Percentiles rank a stretch among this genome's conserved stretches.
phyloP scores from a whole-genome alignment of 2,113 vertebrate species.

The Gila orcuttii region DNA sequence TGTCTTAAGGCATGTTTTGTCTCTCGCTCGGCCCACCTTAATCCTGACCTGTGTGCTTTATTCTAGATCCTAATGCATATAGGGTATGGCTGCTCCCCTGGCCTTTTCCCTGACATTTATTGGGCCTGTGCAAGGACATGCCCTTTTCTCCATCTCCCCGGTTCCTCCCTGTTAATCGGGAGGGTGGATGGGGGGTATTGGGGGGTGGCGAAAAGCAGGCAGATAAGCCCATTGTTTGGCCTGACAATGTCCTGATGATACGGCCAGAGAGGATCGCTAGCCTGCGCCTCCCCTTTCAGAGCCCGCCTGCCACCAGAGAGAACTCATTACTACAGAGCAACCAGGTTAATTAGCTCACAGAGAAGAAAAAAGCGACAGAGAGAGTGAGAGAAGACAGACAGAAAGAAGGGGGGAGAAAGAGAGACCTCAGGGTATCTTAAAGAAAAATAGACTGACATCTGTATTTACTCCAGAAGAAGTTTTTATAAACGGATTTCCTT shows the following conservation, averaged over 20 bases:
- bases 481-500: conserved; percentile 74
- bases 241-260: conserved; percentile 90
- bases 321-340: conserved; percentile 83
- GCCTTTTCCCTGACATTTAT: conserved; percentile 88
- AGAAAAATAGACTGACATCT: conserved; percentile 73
- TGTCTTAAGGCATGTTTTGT: conserved; percentile 41
- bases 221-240: conserved; percentile 92
- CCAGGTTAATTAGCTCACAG: conserved; percentile 81
- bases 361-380: conserved; percentile 61
- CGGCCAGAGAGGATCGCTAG: conserved; percentile 79
- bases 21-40: conserved; percentile 27
- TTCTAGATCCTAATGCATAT: conserved; percentile 52
- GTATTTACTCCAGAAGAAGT: conserved; percentile 76
- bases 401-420: conserved; percentile 73
- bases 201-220: conserved; percentile 88
- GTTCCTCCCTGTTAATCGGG: conserved; percentile 91
- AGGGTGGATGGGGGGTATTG: conserved; percentile 76
- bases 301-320: conserved; percentile 76
- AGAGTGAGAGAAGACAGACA: conserved; percentile 66
- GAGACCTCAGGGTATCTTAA: conserved; percentile 57
- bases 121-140: conserved; percentile 85
- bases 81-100: conserved; percentile 64
- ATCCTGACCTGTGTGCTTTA: conserved; percentile 52
- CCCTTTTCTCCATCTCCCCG: conserved; percentile 81
- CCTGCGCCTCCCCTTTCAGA: conserved; percentile 65